A percentile compares a stretch with the other conserved stretches of the same genome.
Conservation (phyloP, 1,140 invertebrate species). For the Trachelipus rathkii region DNA sequence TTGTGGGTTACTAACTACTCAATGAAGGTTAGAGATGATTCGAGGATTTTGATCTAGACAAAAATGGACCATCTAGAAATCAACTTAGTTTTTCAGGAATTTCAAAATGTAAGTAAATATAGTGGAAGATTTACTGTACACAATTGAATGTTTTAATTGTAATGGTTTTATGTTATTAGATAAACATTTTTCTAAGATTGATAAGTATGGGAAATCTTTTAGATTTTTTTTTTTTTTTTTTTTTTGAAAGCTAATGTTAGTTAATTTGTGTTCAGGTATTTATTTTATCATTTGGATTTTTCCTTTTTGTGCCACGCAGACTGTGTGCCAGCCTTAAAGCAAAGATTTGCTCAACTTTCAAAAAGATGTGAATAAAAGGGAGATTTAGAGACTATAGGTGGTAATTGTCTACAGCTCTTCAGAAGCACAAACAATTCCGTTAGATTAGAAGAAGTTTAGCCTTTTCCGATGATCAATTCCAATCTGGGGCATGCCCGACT, state of each 20-base stretch:
- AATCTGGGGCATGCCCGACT: constrained; percentile 84
- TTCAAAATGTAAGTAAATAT: no score
- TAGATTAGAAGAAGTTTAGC: constrained; percentile 89
- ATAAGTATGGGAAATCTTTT: no score
- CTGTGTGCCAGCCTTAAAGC: constrained; percentile 84
- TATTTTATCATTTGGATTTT: no score
- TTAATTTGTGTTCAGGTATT: no score
- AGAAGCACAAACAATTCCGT: constrained; percentile 72
- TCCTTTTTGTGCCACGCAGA: constrained; percentile 53
- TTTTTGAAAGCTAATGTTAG: no score
- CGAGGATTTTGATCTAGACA: constrained; percentile 68
- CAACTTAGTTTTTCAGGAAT: constrained; percentile 78
- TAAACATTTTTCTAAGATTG: no score
- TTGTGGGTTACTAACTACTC: constrained; percentile 85
- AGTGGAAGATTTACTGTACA: no score
- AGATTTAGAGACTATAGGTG: constrained; percentile 85
- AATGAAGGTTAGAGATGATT: constrained; percentile 88
- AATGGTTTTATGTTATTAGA: no score
- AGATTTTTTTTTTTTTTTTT: no score
- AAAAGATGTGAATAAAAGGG: constrained; percentile 85
- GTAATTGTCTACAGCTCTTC: constrained; percentile 91
- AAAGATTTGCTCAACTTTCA: constrained; percentile 86
- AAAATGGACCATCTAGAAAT: constrained; percentile 61
- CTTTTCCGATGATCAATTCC: constrained; percentile 96
- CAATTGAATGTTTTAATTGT: no score